These are phyloP conservation scores for Poeciliopsis paucimaculata DNA, from an alignment of 2,797 vertebrate genomes.

Conservation along the genomic window DNA sequence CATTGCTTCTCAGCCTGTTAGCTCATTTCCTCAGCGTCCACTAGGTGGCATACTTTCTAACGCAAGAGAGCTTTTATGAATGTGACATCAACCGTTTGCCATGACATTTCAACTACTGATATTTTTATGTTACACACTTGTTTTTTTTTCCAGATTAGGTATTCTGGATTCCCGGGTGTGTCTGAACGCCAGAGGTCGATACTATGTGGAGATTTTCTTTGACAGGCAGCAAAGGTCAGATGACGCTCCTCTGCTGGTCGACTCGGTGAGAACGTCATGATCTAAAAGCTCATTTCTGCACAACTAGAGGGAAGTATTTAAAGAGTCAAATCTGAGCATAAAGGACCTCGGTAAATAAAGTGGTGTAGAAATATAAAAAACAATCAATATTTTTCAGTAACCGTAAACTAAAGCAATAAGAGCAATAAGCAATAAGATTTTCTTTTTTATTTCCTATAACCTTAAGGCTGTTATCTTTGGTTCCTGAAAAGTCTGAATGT, in stretches of 20 bases:
- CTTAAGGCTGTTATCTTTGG: no score
- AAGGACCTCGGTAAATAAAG: background rate
- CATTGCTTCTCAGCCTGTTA: background rate
- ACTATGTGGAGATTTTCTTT: constrained; percentile 86
- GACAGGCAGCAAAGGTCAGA: constrained; percentile 65
- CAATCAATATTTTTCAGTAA: background rate
- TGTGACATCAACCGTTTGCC: background rate
- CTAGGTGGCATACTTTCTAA: background rate
- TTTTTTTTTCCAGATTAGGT: constrained; percentile 36
- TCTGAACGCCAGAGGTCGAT: constrained; percentile 77
- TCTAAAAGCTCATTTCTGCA: background rate
- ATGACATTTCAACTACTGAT: background rate
- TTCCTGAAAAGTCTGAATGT: background rate
- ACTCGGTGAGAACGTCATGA: constrained; percentile 85
- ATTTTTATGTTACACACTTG: background rate
- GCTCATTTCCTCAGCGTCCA: background rate
- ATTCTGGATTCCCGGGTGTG: constrained; percentile 81
- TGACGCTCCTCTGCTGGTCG: constrained; percentile 82
- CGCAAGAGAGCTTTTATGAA: background rate
- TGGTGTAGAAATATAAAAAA: background rate
- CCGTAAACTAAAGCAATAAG: no score
- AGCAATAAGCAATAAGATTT: no score
- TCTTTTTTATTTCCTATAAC: no score
- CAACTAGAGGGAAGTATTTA: background rate
- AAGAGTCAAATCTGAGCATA: background rate